Base-by-base conservation (phyloP, 1,140 invertebrate genomes). In the Drosophila novamexicana region DNA sequence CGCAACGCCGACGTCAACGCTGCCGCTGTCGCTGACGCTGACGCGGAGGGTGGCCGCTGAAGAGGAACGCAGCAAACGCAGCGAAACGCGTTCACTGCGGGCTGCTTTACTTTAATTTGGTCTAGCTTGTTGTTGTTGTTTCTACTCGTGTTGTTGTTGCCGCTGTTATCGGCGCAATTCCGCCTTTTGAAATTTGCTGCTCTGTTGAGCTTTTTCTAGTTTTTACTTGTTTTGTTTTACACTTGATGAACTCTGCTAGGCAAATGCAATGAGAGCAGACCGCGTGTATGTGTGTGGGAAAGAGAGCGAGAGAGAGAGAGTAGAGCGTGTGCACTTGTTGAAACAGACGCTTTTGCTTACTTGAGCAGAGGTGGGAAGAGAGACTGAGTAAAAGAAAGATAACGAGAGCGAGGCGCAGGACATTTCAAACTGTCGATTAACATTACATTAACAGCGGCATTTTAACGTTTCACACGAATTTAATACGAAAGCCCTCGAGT, bases 151-250 rank as follows among this genome's bases (percentile, higher is more conserved):
- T 18, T 18, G 18, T 14, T 77, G 44, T 16, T 75, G 59, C 22
- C 64, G 64, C 56, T 79, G 76, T 71, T 79, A 79, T 79, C 76
- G 67, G 73, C 76, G 74, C 67, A 79, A 79, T 79, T 79, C 76
- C 76, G 76, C 73, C 73, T 79, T 79, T 79, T 71, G 73, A 79
- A 79, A 79, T 79, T 79, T 79, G 73, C 76, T 79, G 76, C 72
- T 79, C 76, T 66, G 76, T 49, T 79, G 76, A 79, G 76, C 58
- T 75, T 76, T 79, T 75, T 78, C 45, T 78, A 40, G 40, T 59
- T 65, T 71, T 37, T 49, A 37, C 53, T 68, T 75, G 32, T 70
- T 69, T 74, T 61, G 65, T 75, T 79, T 79, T 76, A 79, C 76
- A 79, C 76, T 76, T 79, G 73, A 72, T 76, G 72, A 76, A 62